Evolutionary conservation across 2,113 vertebrate genomes (phyloP), one percentile per base, ranked within the genome.

Genomic region (Ellobius talpinus): DNA sequence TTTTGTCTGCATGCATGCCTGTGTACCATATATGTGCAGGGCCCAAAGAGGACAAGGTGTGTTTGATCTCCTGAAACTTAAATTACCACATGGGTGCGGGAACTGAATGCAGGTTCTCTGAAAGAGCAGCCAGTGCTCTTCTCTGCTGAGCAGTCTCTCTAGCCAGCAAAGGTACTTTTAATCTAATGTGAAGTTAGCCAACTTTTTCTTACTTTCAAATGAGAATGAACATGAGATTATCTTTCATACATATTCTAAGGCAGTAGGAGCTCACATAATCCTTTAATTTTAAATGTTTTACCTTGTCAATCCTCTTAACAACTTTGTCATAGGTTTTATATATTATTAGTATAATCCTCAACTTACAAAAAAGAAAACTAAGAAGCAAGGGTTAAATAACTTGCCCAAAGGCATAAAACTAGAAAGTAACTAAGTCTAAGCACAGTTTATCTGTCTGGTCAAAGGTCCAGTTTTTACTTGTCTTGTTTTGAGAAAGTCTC

Each of bases 401-500:
- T 68, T 73, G n/a, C 52, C 45, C n/a, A 55, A n/a, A 50, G n/a
- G 84, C 82, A 82, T 29, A 86, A 13, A 81, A 92, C 87, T 52
- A 89, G 5, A 96, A 93, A 84, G 79, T 76, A 78, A 23, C 55
- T 58, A 55, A 94, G 21, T 52, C 65, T 79, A 58, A 89, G 23
- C 21, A 52, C 47, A 52, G 42, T 58, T 55, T 77, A 19, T 72
- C 36, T 66, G 42, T 36, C n/a, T 82, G 73, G 19, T n/a, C 29
- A 39, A 91, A 29, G 91, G 68, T 58, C 45, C 78, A 73, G 55
- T 36, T 72, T 72, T 47, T 16, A 52, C 31, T 52, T 68, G 52
- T 87, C 93, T 77, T 92, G 72, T 87, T 95, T 77, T 92, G 77
- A 96, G 17, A 45, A 19, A 45, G 72, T 63, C 10, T 89, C 52